A percentile compares a stretch with the other conserved stretches of the same genome.
Conservation (phyloP, 2,113 vertebrate species). For the Regulus satrapa region DNA sequence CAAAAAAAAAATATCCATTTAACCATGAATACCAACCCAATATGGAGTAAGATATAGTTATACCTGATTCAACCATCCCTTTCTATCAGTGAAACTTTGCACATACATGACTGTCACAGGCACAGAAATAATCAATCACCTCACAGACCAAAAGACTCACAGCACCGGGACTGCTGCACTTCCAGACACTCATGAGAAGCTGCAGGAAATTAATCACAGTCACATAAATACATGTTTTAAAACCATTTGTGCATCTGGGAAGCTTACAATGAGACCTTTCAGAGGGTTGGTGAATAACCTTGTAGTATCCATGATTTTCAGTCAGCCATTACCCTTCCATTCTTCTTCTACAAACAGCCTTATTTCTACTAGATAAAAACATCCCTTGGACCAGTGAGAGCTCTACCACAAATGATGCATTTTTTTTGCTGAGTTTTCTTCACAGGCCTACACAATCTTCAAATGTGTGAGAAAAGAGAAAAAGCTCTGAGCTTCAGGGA, state of each 20-base stretch:
- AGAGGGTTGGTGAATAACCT: not conserved
- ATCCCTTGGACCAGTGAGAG: not conserved
- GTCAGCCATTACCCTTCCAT: not conserved
- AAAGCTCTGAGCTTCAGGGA: not conserved
- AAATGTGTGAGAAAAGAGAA: not conserved
- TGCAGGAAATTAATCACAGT: not conserved
- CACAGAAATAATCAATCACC: not conserved
- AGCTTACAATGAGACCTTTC: not conserved
- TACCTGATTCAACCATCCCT: not conserved
- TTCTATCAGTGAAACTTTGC: not conserved
- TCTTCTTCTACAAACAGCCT: not conserved
- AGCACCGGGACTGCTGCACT: not conserved
- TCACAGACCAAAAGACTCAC: not conserved
- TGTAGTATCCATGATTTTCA: not conserved
- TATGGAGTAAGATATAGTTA: not conserved
- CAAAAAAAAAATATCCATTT: not conserved
- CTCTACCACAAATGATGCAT: not conserved
- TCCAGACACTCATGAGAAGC: not conserved
- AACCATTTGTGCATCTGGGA: not conserved
- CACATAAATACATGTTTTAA: not conserved
- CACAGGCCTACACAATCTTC: not conserved
- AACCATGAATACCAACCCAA: not conserved
- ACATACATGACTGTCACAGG: not conserved
- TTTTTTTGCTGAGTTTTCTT: not conserved
- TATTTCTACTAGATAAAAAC: not conserved